A percentile compares a stretch with the other conserved stretches of the same genome.
These are phyloP conservation scores for Ursus arctos DNA, from an alignment of 2,113 vertebrate genomes.

Conservation along the genomic window DNA sequence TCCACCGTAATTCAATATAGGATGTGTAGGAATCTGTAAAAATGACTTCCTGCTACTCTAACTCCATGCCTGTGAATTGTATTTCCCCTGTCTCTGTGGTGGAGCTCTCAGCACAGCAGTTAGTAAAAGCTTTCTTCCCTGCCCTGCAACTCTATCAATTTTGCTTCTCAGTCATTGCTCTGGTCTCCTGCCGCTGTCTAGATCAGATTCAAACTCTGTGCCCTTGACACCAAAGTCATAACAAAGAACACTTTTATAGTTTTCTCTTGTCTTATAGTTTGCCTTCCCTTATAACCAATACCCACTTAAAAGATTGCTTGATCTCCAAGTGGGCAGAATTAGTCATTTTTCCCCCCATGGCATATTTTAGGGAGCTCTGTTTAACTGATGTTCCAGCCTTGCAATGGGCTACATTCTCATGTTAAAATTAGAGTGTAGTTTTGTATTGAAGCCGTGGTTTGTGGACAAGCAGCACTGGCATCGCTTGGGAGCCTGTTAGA, in stretches of 20 bases:
- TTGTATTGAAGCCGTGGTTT: not conserved
- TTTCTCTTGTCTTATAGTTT: not conserved
- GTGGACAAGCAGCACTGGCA: not conserved
- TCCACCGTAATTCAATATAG: not conserved
- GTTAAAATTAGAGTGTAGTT: not conserved
- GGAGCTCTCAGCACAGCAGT: slow-evolving; percentile 34
- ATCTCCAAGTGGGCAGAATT: not conserved
- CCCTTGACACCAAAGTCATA: slow-evolving; percentile 63
- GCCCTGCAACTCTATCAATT: slow-evolving; percentile 17
- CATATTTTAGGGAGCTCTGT: not conserved
- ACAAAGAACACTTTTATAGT: not conserved
- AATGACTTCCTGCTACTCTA: not conserved
- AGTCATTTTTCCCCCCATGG: not conserved
- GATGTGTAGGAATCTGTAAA: not conserved
- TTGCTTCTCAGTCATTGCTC: not conserved
- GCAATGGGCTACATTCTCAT: not conserved
- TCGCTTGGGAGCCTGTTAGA: not conserved
- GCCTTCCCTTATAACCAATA: not conserved
- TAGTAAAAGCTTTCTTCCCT: slow-evolving; percentile 27
- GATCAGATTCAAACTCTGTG: slow-evolving; percentile 30
- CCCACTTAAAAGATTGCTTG: not conserved
- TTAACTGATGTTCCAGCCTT: not conserved
- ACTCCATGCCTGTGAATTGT: not conserved
- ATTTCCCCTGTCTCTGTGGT: not conserved
- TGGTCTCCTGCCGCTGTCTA: not conserved